Evolutionary conservation across 2,113 vertebrate genomes (phyloP).

Genomic region (Oncorhynchus nerka): DNA sequence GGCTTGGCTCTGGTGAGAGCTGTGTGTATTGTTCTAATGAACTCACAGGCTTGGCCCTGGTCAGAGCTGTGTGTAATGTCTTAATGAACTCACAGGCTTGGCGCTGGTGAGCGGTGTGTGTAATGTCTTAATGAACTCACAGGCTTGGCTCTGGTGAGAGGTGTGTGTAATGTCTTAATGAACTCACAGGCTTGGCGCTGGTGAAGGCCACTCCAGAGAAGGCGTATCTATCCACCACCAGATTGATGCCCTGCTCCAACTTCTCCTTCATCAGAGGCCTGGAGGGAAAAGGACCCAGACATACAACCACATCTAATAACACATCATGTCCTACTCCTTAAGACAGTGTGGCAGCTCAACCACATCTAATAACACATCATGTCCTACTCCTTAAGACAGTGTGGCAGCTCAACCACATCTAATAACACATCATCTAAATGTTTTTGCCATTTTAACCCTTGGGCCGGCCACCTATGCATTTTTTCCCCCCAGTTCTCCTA

Average conservation of each 20-base stretch:
- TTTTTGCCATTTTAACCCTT: too few species aligned
- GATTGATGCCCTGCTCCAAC: constrained; percentile 81
- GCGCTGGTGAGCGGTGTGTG: too few species aligned
- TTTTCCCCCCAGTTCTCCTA: too few species aligned
- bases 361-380: too few species aligned
- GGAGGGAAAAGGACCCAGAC: constrained; percentile 1
- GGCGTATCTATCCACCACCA: constrained; percentile 90
- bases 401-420: too few species aligned
- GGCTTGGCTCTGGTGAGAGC: constrained; percentile 84
- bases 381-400: too few species aligned
- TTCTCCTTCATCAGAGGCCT: constrained; percentile 79
- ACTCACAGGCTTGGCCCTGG: constrained; percentile 49
- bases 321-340: background rate
- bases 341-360: too few species aligned
- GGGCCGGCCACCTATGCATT: too few species aligned
- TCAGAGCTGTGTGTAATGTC: too few species aligned
- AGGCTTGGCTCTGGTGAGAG: constrained; percentile 86
- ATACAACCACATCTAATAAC: background rate
- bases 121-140: constrained; percentile 68
- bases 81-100: too few species aligned
- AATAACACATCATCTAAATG: too few species aligned
- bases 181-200: constrained; percentile 50
- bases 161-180: background rate
- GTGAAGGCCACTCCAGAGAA: constrained; percentile 97
- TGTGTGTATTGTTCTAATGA: background rate